These are phyloP conservation scores for Phocides pigmalion DNA, from an alignment of 1,140 invertebrate species.

Conservation along the genomic window DNA sequence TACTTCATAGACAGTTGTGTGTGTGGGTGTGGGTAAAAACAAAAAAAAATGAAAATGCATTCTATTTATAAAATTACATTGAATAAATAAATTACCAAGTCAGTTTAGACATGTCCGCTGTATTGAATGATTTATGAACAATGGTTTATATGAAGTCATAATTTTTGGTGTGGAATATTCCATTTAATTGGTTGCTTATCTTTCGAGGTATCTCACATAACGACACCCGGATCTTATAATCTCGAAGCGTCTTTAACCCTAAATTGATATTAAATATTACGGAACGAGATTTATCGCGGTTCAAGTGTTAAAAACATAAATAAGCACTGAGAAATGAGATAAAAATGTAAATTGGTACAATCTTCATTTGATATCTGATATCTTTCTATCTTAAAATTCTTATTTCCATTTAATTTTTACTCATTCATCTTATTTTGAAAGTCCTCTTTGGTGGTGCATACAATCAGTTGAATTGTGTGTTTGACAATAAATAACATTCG, in stretches of 20 bases:
- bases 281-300: slow-evolving; percentile 4
- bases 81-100: too few species aligned
- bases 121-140: too few species aligned
- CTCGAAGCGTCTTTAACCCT: neutral
- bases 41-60: too few species aligned
- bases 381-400: slow-evolving; percentile 25
- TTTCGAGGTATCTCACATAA: slow-evolving; percentile 1
- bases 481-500: slow-evolving; percentile 66
- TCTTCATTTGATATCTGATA: slow-evolving; percentile 12
- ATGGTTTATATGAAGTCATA: too few species aligned
- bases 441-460: slow-evolving; percentile 45
- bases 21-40: too few species aligned
- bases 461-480: slow-evolving; percentile 63
- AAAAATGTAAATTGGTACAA: slow-evolving; percentile 16
- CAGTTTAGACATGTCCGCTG: too few species aligned
- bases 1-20: too few species aligned
- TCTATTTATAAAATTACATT: too few species aligned
- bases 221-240: neutral
- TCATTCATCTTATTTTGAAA: slow-evolving; percentile 52
- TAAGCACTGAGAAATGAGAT: neutral
- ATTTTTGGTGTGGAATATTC: neutral
- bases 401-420: slow-evolving; percentile 43
- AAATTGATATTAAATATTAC: slow-evolving; percentile 15
- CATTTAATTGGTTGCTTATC: slow-evolving; percentile 8
- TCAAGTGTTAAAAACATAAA: slow-evolving; percentile 19